These are phyloP conservation scores for Cassiopea xamachana DNA, from an alignment of 30 jellyfish, hydroid and myxozoan species.

Conservation along the genomic window DNA sequence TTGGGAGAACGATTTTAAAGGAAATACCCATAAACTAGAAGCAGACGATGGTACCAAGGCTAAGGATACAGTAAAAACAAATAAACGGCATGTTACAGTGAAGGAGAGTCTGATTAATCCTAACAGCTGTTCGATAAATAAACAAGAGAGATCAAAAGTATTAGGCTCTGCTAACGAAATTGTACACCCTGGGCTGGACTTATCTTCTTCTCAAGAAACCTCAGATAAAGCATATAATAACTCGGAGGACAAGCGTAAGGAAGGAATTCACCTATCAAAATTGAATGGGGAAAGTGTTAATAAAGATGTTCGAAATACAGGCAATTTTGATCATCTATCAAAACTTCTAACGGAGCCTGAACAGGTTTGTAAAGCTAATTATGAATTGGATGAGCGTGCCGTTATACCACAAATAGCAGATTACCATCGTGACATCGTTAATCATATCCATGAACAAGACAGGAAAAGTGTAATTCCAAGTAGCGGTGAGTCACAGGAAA, in stretches of 20 bases:
- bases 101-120: constrained; percentile 5
- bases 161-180: background rate
- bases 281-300: background rate
- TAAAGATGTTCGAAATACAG: background rate
- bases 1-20: constrained; percentile 68
- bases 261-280: background rate
- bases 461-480: constrained; percentile 10
- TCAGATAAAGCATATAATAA: background rate
- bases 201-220: background rate
- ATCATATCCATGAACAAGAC: background rate
- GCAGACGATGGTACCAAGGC: constrained; percentile 8
- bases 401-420: constrained; percentile 36
- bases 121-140: constrained; percentile 35
- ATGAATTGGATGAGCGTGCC: constrained; percentile 33
- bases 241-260: background rate
- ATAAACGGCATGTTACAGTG: constrained; percentile 6
- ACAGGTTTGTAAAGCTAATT: constrained; percentile 14
- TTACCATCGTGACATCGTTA: constrained; percentile 5
- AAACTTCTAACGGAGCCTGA: background rate
- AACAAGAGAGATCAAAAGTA: constrained; percentile 14
- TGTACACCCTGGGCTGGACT: background rate
- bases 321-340: no score
- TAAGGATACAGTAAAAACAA: background rate
- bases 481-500: background rate
- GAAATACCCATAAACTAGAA: background rate